phyloP scores from a whole-genome alignment of 2,113 vertebrate genomes.

The Galbula dea region DNA sequence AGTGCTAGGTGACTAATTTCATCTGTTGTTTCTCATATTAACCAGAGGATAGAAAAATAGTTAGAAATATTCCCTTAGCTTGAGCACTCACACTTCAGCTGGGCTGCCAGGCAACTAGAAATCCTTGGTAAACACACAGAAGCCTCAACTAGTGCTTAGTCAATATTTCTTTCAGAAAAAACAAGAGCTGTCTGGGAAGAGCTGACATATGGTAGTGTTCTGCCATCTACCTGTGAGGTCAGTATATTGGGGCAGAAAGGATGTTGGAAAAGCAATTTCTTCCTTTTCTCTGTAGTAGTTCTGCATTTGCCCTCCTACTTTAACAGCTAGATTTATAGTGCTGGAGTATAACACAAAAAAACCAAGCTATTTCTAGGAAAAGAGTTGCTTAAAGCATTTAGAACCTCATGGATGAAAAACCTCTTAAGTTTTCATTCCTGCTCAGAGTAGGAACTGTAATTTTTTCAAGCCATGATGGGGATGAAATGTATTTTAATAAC shows the following conservation, averaged over 20 bases:
- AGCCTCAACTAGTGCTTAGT: not conserved
- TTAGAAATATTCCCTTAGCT: not conserved
- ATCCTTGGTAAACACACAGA: not conserved
- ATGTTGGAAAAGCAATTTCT: not conserved
- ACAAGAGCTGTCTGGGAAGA: not conserved
- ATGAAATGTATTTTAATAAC: not conserved
- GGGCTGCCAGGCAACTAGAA: not conserved
- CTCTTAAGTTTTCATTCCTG: not conserved
- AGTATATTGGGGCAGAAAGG: not conserved
- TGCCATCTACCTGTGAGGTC: not conserved
- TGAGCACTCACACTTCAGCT: not conserved
- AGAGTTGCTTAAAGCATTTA: not conserved
- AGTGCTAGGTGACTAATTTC: not conserved
- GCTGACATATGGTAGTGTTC: not conserved
- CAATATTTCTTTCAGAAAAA: not conserved
- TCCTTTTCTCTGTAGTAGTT: not conserved
- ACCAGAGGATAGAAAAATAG: not conserved
- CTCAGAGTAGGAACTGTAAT: not conserved
- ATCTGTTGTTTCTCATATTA: not conserved
- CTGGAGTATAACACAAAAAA: not conserved
- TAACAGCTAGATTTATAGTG: not conserved
- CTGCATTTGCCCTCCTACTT: not conserved
- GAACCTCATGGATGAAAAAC: not conserved
- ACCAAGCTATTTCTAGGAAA: not conserved
- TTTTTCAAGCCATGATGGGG: not conserved